Evolutionary conservation across 2,797 vertebrate species (phyloP), one percentile per base, ranked within the genome.

Genomic region (Sebastes variabilis): DNA sequence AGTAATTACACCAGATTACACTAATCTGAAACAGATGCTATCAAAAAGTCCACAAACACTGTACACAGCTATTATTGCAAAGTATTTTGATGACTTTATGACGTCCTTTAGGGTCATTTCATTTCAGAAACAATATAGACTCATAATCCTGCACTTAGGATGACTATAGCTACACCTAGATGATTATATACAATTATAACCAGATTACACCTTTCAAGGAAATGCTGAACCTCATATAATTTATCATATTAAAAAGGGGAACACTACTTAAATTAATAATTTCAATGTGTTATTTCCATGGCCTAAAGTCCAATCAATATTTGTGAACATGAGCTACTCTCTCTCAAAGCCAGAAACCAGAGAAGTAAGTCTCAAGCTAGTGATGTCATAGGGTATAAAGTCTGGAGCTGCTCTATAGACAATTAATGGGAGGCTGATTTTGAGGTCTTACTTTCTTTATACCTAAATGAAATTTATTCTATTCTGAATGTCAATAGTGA

Each of bases 11-110:
- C 30, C 8, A 34, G 49, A 77, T 72, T 62, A 56, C 36, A 74
- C 25, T 75, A 75, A 80, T 80, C 75, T 65, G 24, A 78, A 81
- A 56, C 76, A 71, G 68, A 81, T 32, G 68, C 74, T 10, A 46
- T 66, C 61, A 46, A 66, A 34, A 56, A 25, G 59, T 69, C 30
- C 30, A 69, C 69, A 38, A 58, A 65, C 30, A 56, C 20, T 16
- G 8, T 3, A 60, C 59, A 56, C 22, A 12, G 30, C 18, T 18
- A 34, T 27, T 29, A 29, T 3, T 27, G 24, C 7, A 59, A 22
- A 27, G 16, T 49, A 71, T 55, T 69, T 7, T 34, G 77, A 68
- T 27, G 42, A 61, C 12, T 22, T 61, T 14, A 30, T 52, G 16
- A 36, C 5, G 18, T 14, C 6, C 10, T 20, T 16, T 11, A 59